A percentile compares a stretch with the other conserved stretches of the same genome.
Conservation (phyloP, 2,888 invertebrate species). For the Cryptus viduatorius region DNA sequence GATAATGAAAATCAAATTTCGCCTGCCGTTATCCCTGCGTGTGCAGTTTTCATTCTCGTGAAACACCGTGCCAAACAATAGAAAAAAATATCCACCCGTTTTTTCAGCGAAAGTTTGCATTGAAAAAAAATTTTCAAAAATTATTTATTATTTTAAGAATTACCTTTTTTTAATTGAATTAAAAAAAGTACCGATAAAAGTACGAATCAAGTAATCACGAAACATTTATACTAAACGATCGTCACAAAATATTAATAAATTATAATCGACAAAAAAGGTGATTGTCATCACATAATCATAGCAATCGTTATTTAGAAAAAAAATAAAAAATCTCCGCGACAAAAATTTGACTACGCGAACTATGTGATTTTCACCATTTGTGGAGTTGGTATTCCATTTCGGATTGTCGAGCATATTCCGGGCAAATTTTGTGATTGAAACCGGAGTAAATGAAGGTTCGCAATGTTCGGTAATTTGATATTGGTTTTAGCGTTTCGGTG, state of each 20-base stretch:
- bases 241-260: not conserved
- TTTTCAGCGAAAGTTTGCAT: not conserved
- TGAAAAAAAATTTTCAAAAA: constrained; percentile 2
- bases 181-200: not conserved
- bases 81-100: not conserved
- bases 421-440: constrained; percentile 10
- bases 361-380: not conserved
- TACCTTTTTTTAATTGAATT: not conserved
- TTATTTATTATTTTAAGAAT: not conserved
- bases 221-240: not conserved
- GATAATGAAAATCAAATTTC: constrained; percentile 79
- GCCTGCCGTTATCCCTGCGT: constrained; percentile 6
- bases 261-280: not conserved
- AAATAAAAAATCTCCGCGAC: not conserved
- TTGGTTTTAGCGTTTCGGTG: constrained; percentile 33
- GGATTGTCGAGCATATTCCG: not conserved
- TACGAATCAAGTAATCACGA: not conserved
- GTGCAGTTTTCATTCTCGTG: not conserved
- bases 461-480: constrained; percentile 15
- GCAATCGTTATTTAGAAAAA: not conserved
- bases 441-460: not conserved
- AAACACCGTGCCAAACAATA: not conserved
- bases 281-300: not conserved
- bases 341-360: not conserved
- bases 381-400: not conserved